Base-by-base conservation (phyloP, 35 echinoderm and acorn worm species). In the Ophiothrix spiculata region DNA sequence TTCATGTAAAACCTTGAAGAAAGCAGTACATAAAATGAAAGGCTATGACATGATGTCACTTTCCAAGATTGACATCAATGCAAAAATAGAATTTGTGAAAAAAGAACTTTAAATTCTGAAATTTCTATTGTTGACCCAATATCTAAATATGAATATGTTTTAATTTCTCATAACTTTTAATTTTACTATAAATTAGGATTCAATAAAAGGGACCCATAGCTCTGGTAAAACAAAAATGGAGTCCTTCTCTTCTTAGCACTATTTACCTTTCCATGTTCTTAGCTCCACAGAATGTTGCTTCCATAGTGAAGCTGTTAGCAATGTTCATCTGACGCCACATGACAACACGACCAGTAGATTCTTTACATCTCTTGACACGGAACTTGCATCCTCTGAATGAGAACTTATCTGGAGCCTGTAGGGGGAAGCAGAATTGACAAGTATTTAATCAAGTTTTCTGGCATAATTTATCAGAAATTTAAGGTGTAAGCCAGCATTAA, bases 291-390 rank as follows among this genome's bases (percentile, higher is more conserved):
- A 98, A 98, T 12, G 95, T 98, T 38, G 95, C 95, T 42, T 98
- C 95, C 86, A 98, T 85, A 31, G 95, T 98, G 85, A 98, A 98
- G 78, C 91, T 94, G 77, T 98, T 94, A 28, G 33, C 86, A 40
- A 94, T 98, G 39, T 92, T 92, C 85, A 98, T 84, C 76, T 98
- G 91, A 10, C 91, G 73, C 95, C 95, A 98, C 95, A 98, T 98
- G 21, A 98, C 95, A 45, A 98, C 95, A 36, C 95, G 85, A 25
- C 91, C 92, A 0, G 92, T 94, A 0, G 95, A 86, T 74, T 98
- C 95, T 60, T 98, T 98, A 83, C 95, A 98, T 1, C 89, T 80
- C 60, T 90, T 90, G 0, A 94, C 95, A 38, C 88, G 91, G 75
- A 94, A 98, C 82, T 94, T 98, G 75, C 95, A 98, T 12, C 95